Base-by-base conservation (phyloP, 30 jellyfish, hydroid and myxozoan species). In the Catostylus mosaicus region DNA sequence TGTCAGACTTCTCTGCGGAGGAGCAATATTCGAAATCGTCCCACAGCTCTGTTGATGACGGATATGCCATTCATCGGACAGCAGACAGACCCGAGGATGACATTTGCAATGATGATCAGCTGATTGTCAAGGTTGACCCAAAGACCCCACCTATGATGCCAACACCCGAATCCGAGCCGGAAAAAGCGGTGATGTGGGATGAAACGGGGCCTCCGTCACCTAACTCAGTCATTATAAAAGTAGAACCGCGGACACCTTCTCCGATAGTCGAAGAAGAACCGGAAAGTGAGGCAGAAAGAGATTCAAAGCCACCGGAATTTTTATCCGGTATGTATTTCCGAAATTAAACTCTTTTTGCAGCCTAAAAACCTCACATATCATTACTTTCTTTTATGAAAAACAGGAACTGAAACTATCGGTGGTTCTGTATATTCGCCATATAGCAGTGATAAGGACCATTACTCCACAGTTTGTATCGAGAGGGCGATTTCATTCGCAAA, bases 221-320 rank as follows among this genome's bases (percentile, higher is more conserved):
- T 1, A 37, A 31, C 50, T 82, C 92, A 7, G 92, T 82, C 35
- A 82, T 82, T 16, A 82, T 82, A 33, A 82, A 82, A 69, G 86
- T 82, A 1, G 92, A 82, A 70, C 92, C 92, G 18, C 71, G 92
- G 23, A 82, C 92, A 8, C 92, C 92, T 1, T 82, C 92, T 11
- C 92, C 92, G 4, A 62, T 82, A 0, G 73, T 24, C 8, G 92
- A 77, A 24, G 78, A 34, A n/a, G 68, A 45, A 0, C 27, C 32
- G 78, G 59, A 36, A 8, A 2, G 11, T 31, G 78, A 65, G 4
- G 8, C 38, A 20, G 78, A 33, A 33, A 30, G 56, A 65, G 78
- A 31, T 33, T 54, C 57, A 3, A 65, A 65, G 30, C 78, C 12
- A 16, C 78, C 78, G 2, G 32, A 30, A 33, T 65, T 36, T 20